Evolutionary conservation across 2,113 vertebrate genomes (phyloP), one percentile per base, ranked within the genome.

Genomic region (Chamaetylas fuelleborni): DNA sequence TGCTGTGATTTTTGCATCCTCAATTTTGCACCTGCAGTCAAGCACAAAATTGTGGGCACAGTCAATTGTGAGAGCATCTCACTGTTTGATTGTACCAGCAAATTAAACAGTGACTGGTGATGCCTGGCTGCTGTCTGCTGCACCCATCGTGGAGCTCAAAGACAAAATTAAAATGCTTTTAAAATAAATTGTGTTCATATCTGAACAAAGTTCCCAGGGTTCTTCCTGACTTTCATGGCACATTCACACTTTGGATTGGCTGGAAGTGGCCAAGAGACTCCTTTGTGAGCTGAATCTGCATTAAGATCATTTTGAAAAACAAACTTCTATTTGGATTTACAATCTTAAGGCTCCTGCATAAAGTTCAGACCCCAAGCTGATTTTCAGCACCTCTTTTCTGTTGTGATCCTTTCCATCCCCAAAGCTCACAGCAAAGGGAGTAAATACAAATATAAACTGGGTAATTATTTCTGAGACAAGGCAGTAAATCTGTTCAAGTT

Each of bases 31-130:
- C 96, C 95, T 95, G 94, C 95, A 96, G 79, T 97, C 94, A 96
- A 97, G 94, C 96, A 96, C 94, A 94, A 93, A 96, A 96, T 95
- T 97, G 94, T 94, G 95, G 90, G 87, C 95, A 90, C 79, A 94
- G 93, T 40, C 94, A 92, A 90, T 92, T 96, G 93, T 93, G n/a
- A 94, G 95, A 93, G 93, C 38, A 7, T 88, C 87, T 91, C 81
- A 34, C 82, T 94, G 85, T 94, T 86, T 88, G 95, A 94, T 94
- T 97, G 93, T 95, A 97, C 93, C 94, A 93, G 93, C 90, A 95
- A 94, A 96, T 94, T 94, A 93, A 96, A 88, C 51, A 94, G 90
- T 36, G 43, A 71, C 90, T 91, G 88, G 53, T 82, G 90, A 67
- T 81, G 88, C 79, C 93, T 96, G 92, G 93, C 88, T 96, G 73